These are phyloP conservation scores for Calypte anna DNA, from an alignment of 2,113 vertebrate genomes.

Conservation along the genomic window DNA sequence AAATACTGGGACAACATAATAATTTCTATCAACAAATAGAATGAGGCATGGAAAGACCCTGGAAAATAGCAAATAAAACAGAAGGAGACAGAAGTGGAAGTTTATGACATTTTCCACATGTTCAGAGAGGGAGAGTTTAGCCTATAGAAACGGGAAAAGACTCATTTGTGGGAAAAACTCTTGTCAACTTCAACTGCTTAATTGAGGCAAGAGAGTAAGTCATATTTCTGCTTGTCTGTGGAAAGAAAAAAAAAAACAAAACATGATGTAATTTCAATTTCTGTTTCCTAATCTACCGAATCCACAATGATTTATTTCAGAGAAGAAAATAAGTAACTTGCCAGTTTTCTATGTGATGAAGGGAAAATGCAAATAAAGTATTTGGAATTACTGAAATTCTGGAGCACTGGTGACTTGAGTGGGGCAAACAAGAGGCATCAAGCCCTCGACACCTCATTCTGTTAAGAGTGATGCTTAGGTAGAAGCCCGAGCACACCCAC, in stretches of 20 bases:
- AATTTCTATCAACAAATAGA: neutral
- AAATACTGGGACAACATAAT: neutral
- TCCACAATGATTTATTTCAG: neutral
- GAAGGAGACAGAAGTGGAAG: neutral
- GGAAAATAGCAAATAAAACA: neutral
- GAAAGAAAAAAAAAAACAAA: neutral
- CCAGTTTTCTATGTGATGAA: neutral
- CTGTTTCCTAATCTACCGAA: neutral
- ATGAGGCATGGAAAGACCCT: neutral
- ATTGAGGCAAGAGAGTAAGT: neutral
- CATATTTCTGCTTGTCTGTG: neutral
- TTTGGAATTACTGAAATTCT: neutral
- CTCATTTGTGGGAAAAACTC: neutral
- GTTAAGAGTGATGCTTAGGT: neutral
- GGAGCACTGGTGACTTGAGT: neutral
- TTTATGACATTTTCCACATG: neutral
- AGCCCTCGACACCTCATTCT: neutral
- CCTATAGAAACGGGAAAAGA: neutral
- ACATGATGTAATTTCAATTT: neutral
- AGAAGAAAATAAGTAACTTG: neutral
- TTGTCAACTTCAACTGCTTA: neutral
- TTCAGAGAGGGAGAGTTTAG: neutral
- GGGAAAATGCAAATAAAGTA: neutral
- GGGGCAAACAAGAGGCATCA: neutral
- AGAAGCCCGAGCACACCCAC: constrained; percentile 63